Conservation (phyloP, 2,797 vertebrate genomes). For the Sorex maritimensis region DNA sequence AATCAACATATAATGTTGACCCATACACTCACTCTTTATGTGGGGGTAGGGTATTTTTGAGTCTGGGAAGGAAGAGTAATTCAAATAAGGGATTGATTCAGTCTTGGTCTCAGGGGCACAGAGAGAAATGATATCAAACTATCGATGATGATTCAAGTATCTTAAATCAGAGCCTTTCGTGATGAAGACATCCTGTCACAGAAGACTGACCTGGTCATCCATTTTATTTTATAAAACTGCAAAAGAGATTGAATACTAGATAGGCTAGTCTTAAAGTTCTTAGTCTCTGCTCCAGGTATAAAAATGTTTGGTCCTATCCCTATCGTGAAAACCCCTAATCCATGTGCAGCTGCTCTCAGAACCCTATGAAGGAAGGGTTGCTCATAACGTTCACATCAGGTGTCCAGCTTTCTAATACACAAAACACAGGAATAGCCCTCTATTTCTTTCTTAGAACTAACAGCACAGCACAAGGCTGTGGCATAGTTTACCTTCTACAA, state of each 20-base stretch:
- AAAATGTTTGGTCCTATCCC: constrained; percentile 74
- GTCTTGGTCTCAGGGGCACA: constrained; percentile 87
- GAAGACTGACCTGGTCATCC: constrained; percentile 77
- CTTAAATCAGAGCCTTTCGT: constrained; percentile 70
- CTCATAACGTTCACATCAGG: constrained; percentile 89
- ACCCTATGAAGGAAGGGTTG: constrained; percentile 84
- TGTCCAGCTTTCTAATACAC: constrained; percentile 86
- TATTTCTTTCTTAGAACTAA: constrained; percentile 83
- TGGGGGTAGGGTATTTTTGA: constrained; percentile 68
- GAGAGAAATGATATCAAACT: constrained; percentile 87
- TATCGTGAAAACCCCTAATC: not conserved
- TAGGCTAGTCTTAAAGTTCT: constrained; percentile 47
- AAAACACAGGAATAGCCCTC: constrained; percentile 88
- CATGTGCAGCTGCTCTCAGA: constrained; percentile 68
- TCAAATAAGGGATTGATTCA: constrained; percentile 84
- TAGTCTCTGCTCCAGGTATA: not conserved
- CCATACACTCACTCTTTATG: constrained; percentile 58
- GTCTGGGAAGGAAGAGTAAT: constrained; percentile 76
- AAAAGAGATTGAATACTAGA: constrained; percentile 67
- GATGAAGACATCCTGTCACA: constrained; percentile 83
- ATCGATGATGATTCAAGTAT: constrained; percentile 80
- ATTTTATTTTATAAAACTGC: constrained; percentile 73
- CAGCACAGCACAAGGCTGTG: constrained; percentile 87
- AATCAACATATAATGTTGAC: constrained; percentile 50
- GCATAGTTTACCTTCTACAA: constrained; percentile 80